Base-by-base conservation (phyloP, 2,888 invertebrate genomes). In the Watsonalla binaria region DNA sequence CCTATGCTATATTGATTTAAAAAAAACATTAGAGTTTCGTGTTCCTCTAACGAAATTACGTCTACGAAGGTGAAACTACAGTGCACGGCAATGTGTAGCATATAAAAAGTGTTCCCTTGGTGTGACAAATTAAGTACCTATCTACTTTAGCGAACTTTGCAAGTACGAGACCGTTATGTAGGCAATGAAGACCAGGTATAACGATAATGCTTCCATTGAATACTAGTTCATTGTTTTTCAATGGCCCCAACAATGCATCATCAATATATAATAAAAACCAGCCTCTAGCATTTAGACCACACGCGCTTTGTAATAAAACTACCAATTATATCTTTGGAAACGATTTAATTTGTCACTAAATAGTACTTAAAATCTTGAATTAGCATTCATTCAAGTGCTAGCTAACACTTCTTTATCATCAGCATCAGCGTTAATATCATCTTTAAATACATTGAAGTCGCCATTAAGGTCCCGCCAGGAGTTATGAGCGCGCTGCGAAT, bases 221-320 rank as follows among this genome's bases (percentile, higher is more conserved):
- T 53, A 0, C 34, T 35, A 24, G 51, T 54, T 66, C 57, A 71
- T 67, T 57, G 56, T 53, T 34, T 58, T 62, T 59, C 50, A 54
- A 66, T 61, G 48, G 55, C n/a, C 5, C 7, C 11, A 45, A 75
- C 76, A 75, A 76, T 74, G 57, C 60, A 57, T 56, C 70, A 70
- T 76, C 65, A 71, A 68, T 56, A 49, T 46, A 35, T 53, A 54
- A 61, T 67, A 62, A 63, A 58, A 39, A 24, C 42, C 51, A 24
- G 47, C 37, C 47, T 59, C 51, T 54, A 58, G 14, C 65, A 47
- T 47, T 55, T 57, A 37, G 65, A 63, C 65, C 68, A 64, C 68
- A 72, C 68, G 58, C 37, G 14, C 34, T 13, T 47, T 8, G 7
- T 33, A 13, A 13, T 8, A 9, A 37, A 0, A 6, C 37, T 37